These are phyloP conservation scores for Drosophila suzukii DNA, from an alignment of 1,140 invertebrate species.

Conservation along the genomic window DNA sequence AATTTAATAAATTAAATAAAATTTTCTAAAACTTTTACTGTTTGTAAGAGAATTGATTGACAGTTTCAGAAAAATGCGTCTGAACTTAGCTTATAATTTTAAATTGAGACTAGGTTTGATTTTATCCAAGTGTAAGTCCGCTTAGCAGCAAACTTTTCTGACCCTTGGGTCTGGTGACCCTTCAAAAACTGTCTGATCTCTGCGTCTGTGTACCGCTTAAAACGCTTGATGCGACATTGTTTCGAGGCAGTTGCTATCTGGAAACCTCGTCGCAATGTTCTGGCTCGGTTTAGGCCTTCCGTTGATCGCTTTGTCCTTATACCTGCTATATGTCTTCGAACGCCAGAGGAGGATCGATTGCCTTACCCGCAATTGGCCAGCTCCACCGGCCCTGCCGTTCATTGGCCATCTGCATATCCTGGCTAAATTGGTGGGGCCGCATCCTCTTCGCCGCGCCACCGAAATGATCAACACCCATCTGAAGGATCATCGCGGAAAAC, in stretches of 20 bases:
- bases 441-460: slow-evolving; percentile 32
- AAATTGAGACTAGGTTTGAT: not conserved
- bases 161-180: slow-evolving; percentile 33
- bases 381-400: slow-evolving; percentile 47
- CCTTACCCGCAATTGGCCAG: slow-evolving; percentile 63
- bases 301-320: slow-evolving; percentile 7
- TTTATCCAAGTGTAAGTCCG: slow-evolving; percentile 18
- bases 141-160: slow-evolving; percentile 21
- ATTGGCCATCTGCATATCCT: slow-evolving; percentile 67
- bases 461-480: slow-evolving; percentile 40
- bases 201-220: slow-evolving; percentile 39
- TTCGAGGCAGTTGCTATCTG: slow-evolving; percentile 33
- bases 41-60: too few relatives aligned
- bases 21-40: not conserved
- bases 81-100: not conserved
- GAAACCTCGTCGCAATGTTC: slow-evolving; percentile 39
- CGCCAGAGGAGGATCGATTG: slow-evolving; percentile 49
- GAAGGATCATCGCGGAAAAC: slow-evolving; percentile 64
- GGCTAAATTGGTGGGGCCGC: slow-evolving; percentile 44
- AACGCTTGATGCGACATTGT: slow-evolving; percentile 28
- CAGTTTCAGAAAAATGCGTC: not conserved
- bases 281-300: slow-evolving; percentile 35
- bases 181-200: slow-evolving; percentile 2
- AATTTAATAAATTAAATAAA: too few relatives aligned
- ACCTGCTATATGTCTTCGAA: slow-evolving; percentile 29